These are phyloP conservation scores for Dryadula phaetusa DNA, from an alignment of 2,888 invertebrate genomes.

Conservation along the genomic window DNA sequence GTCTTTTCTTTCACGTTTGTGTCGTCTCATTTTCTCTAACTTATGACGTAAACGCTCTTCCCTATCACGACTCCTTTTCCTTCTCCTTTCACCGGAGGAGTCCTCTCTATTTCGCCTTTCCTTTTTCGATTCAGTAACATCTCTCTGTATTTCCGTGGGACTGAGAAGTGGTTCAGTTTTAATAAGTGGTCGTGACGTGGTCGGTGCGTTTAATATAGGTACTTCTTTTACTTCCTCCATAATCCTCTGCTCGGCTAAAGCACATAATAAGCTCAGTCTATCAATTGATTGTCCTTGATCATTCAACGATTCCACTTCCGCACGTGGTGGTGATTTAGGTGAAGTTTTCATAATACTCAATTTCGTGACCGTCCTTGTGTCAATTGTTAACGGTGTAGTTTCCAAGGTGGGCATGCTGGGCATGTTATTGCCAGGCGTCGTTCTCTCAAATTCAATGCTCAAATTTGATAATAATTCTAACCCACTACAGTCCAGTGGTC, in stretches of 20 bases:
- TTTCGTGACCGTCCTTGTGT: constrained; percentile 71
- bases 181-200: constrained; percentile 66
- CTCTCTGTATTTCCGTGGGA: constrained; percentile 60
- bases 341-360: constrained; percentile 77
- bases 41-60: constrained; percentile 74
- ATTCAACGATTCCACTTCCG: constrained; percentile 62
- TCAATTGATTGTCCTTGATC: constrained; percentile 80
- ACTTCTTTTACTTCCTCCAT: constrained; percentile 88
- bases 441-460: constrained; percentile 90
- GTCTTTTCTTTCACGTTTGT: constrained; percentile 69
- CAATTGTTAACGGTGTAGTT: constrained; percentile 65
- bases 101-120: constrained; percentile 73
- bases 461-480: constrained; percentile 90
- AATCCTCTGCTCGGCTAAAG: constrained; percentile 92
- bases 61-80: constrained; percentile 70
- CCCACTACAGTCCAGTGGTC: constrained; percentile 89
- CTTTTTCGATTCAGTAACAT: constrained; percentile 62
- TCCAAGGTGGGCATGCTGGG: constrained; percentile 68
- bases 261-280: constrained; percentile 90
- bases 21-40: constrained; percentile 75
- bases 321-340: constrained; percentile 72
- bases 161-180: constrained; percentile 71
- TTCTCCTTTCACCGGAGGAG: constrained; percentile 70
- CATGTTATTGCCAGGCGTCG: constrained; percentile 69
- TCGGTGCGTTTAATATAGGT: constrained; percentile 55